Evolutionary conservation across 2,113 vertebrate species (phyloP), one percentile per base, ranked within the genome.

Genomic region (Chaetura pelagica): DNA sequence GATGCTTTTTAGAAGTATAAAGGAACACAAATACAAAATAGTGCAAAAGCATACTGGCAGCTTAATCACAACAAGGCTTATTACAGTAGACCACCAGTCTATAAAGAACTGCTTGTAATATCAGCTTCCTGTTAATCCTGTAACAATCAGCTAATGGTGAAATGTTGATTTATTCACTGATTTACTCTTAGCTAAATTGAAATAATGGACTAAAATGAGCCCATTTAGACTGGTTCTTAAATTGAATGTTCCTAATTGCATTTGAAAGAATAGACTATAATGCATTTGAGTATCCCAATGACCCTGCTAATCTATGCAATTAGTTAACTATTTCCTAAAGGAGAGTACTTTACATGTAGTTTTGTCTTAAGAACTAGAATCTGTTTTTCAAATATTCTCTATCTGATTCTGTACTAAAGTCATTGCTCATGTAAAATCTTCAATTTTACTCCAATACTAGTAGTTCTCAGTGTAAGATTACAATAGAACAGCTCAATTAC

Each of bases 181-280:
- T 95, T 97, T 97, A 92, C 95, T 96, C 89, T 94, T 95, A 92
- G 84, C 68, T 96, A 93, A 85, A 88, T 90, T 96, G 95, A 85
- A 96, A 96, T 96, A 95, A 97, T 96, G 86, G 96, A 94, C 67
- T 95, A 86, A 95, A 97, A 97, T 88, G 84, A 97, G 93, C 81
- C 89, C 69, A 82, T 89, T 97, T 94, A 94, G 89, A 58, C 58
- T 35, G 32, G 63, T 94, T 93, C 82, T 93, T 94, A 90, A 97
- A 94, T 66, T 96, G 94, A 97, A 97, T 90, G 73, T 79, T 89
- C 68, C 54, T 96, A 97, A 96, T 94, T 96, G 61, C 92, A n/a
- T 92, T 93, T 95, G 90, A 95, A 96, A 95, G 79, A 96, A 93
- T 93, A 95, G 90, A 71, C 52, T 57, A 21, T 94, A 92, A 96